Evolutionary conservation across 2,888 invertebrate species (phyloP), one percentile per base, ranked within the genome.

Genomic region (Lissonota sp.): DNA sequence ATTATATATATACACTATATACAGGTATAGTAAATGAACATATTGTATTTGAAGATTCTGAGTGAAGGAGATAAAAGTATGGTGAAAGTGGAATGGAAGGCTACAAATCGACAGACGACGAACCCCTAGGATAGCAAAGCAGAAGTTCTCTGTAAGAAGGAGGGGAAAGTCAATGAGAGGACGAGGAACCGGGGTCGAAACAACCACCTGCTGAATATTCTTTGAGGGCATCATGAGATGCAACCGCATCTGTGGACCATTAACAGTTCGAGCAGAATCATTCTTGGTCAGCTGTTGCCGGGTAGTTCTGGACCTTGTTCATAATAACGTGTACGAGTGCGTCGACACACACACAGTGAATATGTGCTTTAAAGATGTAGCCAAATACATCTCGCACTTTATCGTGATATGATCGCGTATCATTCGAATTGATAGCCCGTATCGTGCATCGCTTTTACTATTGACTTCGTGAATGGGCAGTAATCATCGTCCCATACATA

Each of bases 141-240:
- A 26, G 26, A 26, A 26, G 26, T 26, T 26, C 26, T 3, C 3
- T 26, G 26, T 3, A 26, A 26, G 73, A 62, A 12, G 55, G 53
- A 55, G 57, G 40, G 49, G 69, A 57, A 60, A 62, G 49, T 62
- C 42, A 44, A 6, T 16, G 42, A 58, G 42, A 55, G 67, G 55
- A 71, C 55, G 66, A 72, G 71, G 62, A 53, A 57, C 80, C 67
- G 40, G 60, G 67, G 62, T 75, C 64, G 60, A 62, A 80, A 71
- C 80, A 80, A 80, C 80, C 80, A 80, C 80, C 80, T 80, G 80
- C 80, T 80, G 75, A 80, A 80, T 72, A 80, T 49, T 67, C 66
- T 76, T 62, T 58, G 71, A 67, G 71, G 26, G 44, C 26, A 10
- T 44, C 12, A 6, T 12, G 7, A n/a, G 49, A 49, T 39, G 42